phyloP scores from a whole-genome alignment of 2,113 vertebrate species.

The Scatophagus argus region DNA sequence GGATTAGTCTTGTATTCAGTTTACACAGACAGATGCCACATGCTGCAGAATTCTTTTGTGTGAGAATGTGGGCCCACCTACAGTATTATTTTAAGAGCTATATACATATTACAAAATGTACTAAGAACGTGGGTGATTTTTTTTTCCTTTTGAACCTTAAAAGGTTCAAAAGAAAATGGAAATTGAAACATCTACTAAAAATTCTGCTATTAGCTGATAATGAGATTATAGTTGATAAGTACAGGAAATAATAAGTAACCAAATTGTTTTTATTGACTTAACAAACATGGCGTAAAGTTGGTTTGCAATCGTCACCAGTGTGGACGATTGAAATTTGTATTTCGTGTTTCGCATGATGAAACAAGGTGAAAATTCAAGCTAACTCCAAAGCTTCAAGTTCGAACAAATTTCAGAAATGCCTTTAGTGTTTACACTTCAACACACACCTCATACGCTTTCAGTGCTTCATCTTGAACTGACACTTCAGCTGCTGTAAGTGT shows the following conservation, averaged over 20 bases:
- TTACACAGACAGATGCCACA: constrained; percentile 71
- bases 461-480: too few relatives aligned
- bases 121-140: neutral
- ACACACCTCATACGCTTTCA: neutral
- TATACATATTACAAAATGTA: neutral
- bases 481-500: neutral
- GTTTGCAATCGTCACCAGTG: too few relatives aligned
- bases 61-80: constrained; percentile 45
- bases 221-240: too few relatives aligned
- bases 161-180: neutral
- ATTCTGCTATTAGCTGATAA: too few relatives aligned
- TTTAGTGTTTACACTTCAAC: neutral
- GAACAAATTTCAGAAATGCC: neutral
- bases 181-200: neutral
- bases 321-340: too few relatives aligned
- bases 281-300: too few relatives aligned
- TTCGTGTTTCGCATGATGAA: too few relatives aligned
- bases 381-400: neutral
- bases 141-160: neutral
- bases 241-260: too few relatives aligned
- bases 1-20: constrained; percentile 76
- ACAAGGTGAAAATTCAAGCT: neutral
- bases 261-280: too few relatives aligned
- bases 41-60: constrained; percentile 60
- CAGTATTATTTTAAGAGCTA: constrained; percentile 6